Evolutionary conservation across 1,140 invertebrate genomes (phyloP).

Genomic region (Sesamia nonagrioides): DNA sequence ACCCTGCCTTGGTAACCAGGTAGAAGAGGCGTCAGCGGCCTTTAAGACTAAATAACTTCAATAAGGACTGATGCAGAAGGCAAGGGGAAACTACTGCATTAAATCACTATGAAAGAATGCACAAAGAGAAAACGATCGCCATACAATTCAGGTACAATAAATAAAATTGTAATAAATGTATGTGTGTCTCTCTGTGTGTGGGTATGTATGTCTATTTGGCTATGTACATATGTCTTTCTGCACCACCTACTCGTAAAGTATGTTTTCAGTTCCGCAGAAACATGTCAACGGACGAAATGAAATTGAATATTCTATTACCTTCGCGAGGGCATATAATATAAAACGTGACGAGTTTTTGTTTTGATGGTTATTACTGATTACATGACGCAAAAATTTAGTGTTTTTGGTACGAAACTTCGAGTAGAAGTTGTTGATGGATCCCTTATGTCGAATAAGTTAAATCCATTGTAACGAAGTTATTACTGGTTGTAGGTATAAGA

Average conservation of each 20-base stretch:
- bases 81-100: no score
- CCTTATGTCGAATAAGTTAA: background rate
- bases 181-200: no score
- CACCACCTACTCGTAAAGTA: background rate
- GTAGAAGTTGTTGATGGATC: background rate
- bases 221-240: background rate
- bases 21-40: no score
- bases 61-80: no score
- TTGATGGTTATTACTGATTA: conserved; percentile 42
- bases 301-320: conserved; percentile 40
- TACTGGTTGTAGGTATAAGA: no score
- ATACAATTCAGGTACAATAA: no score
- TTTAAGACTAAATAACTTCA: no score
- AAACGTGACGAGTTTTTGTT: conserved; percentile 38
- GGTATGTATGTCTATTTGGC: background rate
- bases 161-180: no score
- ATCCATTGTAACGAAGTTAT: no score
- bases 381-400: conserved; percentile 5
- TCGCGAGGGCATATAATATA: conserved; percentile 7
- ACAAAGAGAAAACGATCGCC: no score
- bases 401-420: background rate
- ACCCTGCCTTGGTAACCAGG: no score
- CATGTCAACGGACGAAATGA: conserved; percentile 14
- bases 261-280: conserved; percentile 1
- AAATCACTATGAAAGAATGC: no score